These are phyloP conservation scores for Eufriesea mexicana DNA, from an alignment of 1,140 invertebrate genomes.

Conservation along the genomic window DNA sequence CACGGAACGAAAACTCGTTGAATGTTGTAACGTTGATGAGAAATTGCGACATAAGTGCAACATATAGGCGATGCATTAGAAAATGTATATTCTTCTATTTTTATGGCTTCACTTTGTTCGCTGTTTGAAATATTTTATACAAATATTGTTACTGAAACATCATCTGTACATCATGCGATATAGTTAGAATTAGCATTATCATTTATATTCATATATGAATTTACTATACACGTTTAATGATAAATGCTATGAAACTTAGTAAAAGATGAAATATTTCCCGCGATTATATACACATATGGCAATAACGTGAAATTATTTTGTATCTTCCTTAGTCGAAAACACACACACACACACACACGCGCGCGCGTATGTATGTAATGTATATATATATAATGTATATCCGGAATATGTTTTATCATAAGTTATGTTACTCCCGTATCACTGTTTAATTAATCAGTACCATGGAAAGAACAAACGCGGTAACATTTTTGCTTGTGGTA, in stretches of 20 bases:
- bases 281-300: no score
- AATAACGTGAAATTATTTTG: no score
- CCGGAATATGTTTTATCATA: not conserved
- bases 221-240: conserved; percentile 9
- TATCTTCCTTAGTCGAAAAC: not conserved
- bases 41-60: not conserved
- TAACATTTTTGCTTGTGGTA: not conserved
- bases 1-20: conserved; percentile 23
- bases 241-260: not conserved
- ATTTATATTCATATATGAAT: not conserved
- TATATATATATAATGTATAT: not conserved
- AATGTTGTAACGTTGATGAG: not conserved
- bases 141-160: not conserved
- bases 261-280: no score
- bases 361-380: not conserved
- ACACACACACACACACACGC: no score
- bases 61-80: not conserved
- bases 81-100: conserved; percentile 44
- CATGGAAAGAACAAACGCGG: not conserved
- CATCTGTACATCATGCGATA: not conserved
- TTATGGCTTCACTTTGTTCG: conserved; percentile 28
- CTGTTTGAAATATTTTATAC: conserved; percentile 37
- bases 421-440: not conserved
- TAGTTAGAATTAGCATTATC: not conserved
- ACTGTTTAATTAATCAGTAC: conserved; percentile 4